These are phyloP conservation scores for Polypterus senegalus DNA, from an alignment of 2,113 vertebrate genomes.

Conservation along the genomic window DNA sequence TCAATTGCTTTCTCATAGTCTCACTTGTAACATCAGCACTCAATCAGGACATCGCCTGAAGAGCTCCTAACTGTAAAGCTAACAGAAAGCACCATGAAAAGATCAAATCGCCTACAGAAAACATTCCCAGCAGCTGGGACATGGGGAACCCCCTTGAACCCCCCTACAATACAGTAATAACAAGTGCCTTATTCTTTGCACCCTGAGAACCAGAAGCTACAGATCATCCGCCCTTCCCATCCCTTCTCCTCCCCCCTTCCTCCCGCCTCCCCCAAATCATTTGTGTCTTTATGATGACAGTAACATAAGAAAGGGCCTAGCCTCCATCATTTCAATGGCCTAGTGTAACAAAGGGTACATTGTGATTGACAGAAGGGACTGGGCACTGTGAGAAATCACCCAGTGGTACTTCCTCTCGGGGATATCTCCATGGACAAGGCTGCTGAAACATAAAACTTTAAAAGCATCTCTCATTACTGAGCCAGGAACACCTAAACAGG, in stretches of 20 bases:
- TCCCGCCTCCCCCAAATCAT: conserved; percentile 7
- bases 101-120: conserved; percentile 22
- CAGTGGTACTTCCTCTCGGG: conserved; percentile 25
- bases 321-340: conserved; percentile 26
- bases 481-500: conserved; percentile 46
- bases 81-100: conserved; percentile 29
- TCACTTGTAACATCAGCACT: conserved; percentile 48
- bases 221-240: conserved; percentile 16
- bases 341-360: conserved; percentile 37
- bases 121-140: conserved; percentile 24
- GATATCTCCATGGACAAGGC: conserved; percentile 29
- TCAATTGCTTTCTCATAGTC: conserved; percentile 39
- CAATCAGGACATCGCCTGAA: conserved; percentile 37
- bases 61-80: conserved; percentile 38
- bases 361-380: conserved; percentile 42
- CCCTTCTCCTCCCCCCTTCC: conserved; percentile 17
- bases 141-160: conserved; percentile 2
- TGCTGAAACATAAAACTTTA: conserved; percentile 51
- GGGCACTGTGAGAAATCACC: conserved; percentile 20
- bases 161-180: conserved; percentile 23
- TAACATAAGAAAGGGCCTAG: conserved; percentile 41
- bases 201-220: conserved; percentile 46
- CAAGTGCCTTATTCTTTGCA: conserved; percentile 45
- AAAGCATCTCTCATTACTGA: conserved; percentile 51
- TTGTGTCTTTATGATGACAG: conserved; percentile 45